Percentiles rank a stretch among this genome's conserved stretches.
Conservation (phyloP, 2,888 invertebrate genomes). For the Machimus atricapillus region DNA sequence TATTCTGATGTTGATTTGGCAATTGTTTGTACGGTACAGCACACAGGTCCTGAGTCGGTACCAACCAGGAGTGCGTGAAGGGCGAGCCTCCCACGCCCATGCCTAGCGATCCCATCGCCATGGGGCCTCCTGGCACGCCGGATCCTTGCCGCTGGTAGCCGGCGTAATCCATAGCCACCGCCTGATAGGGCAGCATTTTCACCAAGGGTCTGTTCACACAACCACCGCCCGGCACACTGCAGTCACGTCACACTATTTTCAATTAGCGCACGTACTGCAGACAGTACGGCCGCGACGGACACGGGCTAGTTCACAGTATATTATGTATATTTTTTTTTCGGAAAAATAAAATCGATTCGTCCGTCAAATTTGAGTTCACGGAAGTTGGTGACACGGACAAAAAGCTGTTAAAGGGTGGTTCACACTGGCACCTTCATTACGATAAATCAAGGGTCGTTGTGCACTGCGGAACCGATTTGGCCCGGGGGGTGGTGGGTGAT, state of each 20-base stretch:
- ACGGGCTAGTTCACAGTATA: background rate
- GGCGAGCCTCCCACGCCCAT: conserved; percentile 66
- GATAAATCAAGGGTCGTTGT: background rate
- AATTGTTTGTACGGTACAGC: conserved; percentile 82
- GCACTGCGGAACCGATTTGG: background rate
- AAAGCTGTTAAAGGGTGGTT: background rate
- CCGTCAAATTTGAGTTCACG: background rate
- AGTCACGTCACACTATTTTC: background rate
- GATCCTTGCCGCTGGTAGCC: conserved; percentile 70
- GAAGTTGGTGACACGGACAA: background rate
- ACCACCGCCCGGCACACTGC: background rate
- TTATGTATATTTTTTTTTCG: too few relatives aligned
- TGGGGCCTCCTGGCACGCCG: conserved; percentile 59
- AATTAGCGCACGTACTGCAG: background rate
- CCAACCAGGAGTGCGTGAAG: conserved; percentile 95
- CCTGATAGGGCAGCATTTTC: conserved; percentile 84
- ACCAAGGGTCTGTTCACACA: conserved; percentile 12
- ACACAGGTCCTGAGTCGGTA: conserved; percentile 91
- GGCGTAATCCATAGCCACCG: conserved; percentile 86
- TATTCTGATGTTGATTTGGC: conserved; percentile 60
- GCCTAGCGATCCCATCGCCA: conserved; percentile 66
- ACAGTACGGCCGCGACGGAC: background rate
- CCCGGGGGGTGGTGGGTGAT: background rate
- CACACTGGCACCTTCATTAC: background rate
- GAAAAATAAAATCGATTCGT: background rate